Percentiles rank a stretch among this genome's conserved stretches.
phyloP scores from a whole-genome alignment of 53 echinoderm and acorn worm genomes.

The Temnopleurus reevesii region DNA sequence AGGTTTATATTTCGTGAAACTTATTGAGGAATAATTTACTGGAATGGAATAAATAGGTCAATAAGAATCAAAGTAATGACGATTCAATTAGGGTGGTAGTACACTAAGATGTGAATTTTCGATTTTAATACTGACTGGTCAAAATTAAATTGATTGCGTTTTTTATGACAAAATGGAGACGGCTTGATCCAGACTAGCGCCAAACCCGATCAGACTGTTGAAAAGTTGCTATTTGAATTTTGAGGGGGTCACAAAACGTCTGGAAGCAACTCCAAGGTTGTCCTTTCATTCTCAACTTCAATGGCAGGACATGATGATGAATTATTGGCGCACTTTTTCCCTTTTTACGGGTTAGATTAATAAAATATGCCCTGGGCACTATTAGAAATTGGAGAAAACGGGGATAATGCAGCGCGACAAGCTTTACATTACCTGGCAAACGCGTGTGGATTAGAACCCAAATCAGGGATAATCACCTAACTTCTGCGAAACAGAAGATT shows the following conservation, averaged over 20 bases:
- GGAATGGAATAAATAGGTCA: no score
- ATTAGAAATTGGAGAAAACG: constrained; percentile 10
- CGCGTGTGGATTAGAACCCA: not conserved
- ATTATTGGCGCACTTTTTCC: constrained; percentile 39
- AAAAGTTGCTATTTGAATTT: constrained; percentile 6
- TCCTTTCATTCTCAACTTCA: not conserved
- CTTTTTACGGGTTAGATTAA: constrained; percentile 21
- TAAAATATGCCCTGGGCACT: not conserved
- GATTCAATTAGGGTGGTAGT: no score
- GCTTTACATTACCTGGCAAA: not conserved
- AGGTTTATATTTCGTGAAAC: not conserved
- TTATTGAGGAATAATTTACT: not conserved
- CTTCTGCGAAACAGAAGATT: not conserved
- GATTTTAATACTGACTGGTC: no score
- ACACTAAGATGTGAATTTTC: no score
- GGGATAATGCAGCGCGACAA: not conserved
- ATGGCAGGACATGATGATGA: constrained; percentile 41
- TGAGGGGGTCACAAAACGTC: constrained; percentile 24
- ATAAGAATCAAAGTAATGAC: no score
- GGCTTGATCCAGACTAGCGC: not conserved
- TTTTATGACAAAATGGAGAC: no score
- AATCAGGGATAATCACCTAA: constrained; percentile 9
- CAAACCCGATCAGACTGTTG: not conserved
- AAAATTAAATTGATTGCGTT: no score
- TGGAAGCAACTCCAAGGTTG: constrained; percentile 20